Evolutionary conservation across 2,797 vertebrate genomes (phyloP), one percentile per base, ranked within the genome.

Genomic region (Enteromius paludinosus): DNA sequence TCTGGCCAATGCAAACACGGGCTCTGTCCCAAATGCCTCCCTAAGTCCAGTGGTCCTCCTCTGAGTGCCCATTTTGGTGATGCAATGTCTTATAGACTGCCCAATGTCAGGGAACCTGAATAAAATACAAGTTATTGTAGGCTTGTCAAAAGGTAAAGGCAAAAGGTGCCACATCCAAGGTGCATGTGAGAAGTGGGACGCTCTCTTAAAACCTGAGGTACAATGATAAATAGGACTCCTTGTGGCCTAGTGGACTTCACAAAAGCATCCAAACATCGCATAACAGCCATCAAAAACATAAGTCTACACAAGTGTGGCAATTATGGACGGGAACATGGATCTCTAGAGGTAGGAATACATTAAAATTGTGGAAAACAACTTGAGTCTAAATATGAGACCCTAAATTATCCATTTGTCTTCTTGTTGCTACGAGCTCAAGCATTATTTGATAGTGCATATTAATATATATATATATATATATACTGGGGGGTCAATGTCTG

Each of bases 1-100:
- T 87, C 83, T 88, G 82, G 79, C 62, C 65, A 45, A 78, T 74
- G 66, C 73, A 83, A 85, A 85, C 71, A 52, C 54, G 28, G 45
- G n/a, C 1, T 52, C 30, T 49, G 20, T 43, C 52, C 56, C 74
- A 77, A 30, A 33, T 47, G 74, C 11, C 59, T 20, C 17, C 10
- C 10, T 33, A 64, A 33, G 41, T 77, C 56, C 25, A 47, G 59
- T 20, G 18, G 35, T 47, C 38, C 17, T 77, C 59, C 18, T 64
- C 33, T 1, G 2, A 30, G 41, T 64, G 41, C 25, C 5, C 38
- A 64, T 62, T 64, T 77, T 47, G 18, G 25, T 64, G 41, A 47
- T 18, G 25, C n/a, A 47, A 77, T n/a, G 25, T 20, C 5, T 0
- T 38, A 62, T 56, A 56, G n/a, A 38, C 33, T 14, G 9, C 33